Percentiles rank a stretch among this genome's conserved stretches.
Conservation (phyloP, 2,888 invertebrate genomes). For the Drosophila rubida region DNA sequence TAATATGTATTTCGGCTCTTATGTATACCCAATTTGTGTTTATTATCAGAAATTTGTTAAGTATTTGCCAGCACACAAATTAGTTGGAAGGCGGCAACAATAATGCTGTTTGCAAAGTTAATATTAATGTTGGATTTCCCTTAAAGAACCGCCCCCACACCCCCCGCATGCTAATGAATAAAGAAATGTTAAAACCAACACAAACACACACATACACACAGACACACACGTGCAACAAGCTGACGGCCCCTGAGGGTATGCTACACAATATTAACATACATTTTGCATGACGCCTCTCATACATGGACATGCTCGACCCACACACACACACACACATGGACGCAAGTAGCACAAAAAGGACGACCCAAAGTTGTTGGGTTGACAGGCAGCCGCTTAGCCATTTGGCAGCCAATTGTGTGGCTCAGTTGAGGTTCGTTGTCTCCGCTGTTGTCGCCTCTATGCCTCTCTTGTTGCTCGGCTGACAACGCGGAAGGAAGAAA, state of each 20-base stretch:
- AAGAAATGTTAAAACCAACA: slow-evolving; percentile 42
- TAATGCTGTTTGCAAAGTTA: slow-evolving; percentile 34
- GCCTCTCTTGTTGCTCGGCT: slow-evolving; percentile 26
- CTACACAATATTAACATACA: slow-evolving; percentile 50
- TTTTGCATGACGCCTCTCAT: slow-evolving; percentile 40
- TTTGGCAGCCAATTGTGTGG: slow-evolving; percentile 73
- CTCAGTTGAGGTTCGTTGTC: slow-evolving; percentile 39
- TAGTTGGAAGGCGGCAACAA: slow-evolving; percentile 26
- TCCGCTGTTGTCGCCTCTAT: slow-evolving; percentile 1
- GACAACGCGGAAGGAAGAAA: slow-evolving; percentile 73
- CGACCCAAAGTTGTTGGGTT: slow-evolving; percentile 50
- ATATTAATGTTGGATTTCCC: slow-evolving; percentile 67
- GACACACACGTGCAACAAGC: background rate
- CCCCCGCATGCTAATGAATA: slow-evolving; percentile 66
- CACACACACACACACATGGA: background rate
- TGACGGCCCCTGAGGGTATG: slow-evolving; percentile 25
- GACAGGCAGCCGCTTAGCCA: slow-evolving; percentile 65
- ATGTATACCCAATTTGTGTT: slow-evolving; percentile 48
- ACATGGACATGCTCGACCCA: slow-evolving; percentile 12
- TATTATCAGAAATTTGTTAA: slow-evolving; percentile 54
- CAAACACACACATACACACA: slow-evolving; percentile 12
- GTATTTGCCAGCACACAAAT: slow-evolving; percentile 51
- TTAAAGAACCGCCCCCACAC: slow-evolving; percentile 26
- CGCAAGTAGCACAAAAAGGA: slow-evolving; percentile 39
- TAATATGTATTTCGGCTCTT: slow-evolving; percentile 11